phyloP scores from a whole-genome alignment of 2,888 invertebrate genomes.

The Pegoplata infirma region DNA sequence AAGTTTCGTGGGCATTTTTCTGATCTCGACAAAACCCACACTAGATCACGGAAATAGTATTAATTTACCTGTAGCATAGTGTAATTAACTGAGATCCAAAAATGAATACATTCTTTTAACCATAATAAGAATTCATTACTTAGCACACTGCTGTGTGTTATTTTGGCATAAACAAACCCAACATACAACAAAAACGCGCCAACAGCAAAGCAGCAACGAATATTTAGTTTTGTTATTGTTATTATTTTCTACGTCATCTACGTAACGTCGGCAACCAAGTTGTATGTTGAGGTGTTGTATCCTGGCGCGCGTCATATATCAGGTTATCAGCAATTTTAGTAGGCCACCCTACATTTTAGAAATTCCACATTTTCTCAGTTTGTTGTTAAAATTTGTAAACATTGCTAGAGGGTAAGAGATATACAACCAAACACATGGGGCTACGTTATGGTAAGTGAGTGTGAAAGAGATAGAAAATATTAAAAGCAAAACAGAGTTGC shows the following conservation, averaged over 20 bases:
- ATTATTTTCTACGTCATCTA: conserved; percentile 2
- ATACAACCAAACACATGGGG: not conserved
- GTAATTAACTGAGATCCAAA: too few species aligned
- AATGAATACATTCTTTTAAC: not conserved
- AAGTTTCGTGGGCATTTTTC: too few species aligned
- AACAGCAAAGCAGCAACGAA: too few species aligned
- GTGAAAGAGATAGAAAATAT: conserved; percentile 6
- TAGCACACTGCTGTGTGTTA: not conserved
- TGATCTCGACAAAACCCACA: too few species aligned
- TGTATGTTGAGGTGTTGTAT: conserved; percentile 71
- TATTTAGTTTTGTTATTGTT: not conserved
- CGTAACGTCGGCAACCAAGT: conserved; percentile 29
- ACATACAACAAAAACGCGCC: not conserved
- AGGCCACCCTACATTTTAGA: conserved; percentile 61
- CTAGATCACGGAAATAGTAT: too few species aligned
- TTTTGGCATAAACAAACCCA: not conserved
- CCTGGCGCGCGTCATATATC: conserved; percentile 77
- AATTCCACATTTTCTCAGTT: conserved; percentile 60
- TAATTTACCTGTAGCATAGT: too few species aligned
- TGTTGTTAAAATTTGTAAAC: conserved; percentile 49
- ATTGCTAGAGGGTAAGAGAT: conserved; percentile 18
- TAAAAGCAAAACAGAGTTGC: not conserved
- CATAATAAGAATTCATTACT: too few species aligned
- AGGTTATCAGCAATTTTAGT: conserved; percentile 72
- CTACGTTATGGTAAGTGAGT: not conserved